Percentiles rank a stretch among this genome's conserved stretches.
phyloP scores from a whole-genome alignment of 1,140 invertebrate genomes.

The Drosophila teissieri region DNA sequence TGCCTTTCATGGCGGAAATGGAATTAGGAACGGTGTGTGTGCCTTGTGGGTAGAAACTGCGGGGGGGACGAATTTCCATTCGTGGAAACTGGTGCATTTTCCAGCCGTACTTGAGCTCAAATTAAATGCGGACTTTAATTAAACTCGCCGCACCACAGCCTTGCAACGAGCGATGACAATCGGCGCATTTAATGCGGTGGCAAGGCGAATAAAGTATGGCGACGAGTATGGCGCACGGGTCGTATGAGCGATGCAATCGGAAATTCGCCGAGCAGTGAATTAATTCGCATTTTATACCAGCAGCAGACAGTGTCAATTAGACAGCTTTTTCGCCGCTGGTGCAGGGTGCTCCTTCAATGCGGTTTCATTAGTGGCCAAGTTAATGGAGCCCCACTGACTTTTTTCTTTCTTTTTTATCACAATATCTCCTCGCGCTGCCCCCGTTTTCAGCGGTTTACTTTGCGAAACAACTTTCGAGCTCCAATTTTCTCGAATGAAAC shows the following conservation, averaged over 20 bases:
- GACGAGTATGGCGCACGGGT: conserved; percentile 6
- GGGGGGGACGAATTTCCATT: no score
- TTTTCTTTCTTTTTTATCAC: not conserved
- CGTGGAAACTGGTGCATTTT: not conserved
- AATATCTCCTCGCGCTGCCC: conserved; percentile 4
- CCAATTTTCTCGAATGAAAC: conserved; percentile 61
- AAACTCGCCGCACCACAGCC: no score
- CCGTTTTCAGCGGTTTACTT: conserved; percentile 61
- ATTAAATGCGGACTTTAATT: not conserved
- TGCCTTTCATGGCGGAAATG: conserved; percentile 2
- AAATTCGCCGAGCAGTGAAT: conserved; percentile 3
- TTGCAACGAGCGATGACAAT: not conserved
- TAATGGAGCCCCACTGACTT: conserved; percentile 51
- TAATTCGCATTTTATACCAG: conserved; percentile 21
- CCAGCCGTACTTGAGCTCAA: not conserved
- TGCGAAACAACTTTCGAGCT: conserved; percentile 62
- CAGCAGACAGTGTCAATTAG: conserved; percentile 40
- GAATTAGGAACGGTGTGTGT: not conserved
- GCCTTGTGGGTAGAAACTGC: not conserved
- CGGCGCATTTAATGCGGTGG: not conserved
- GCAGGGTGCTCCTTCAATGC: conserved; percentile 56
- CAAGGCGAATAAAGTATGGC: not conserved
- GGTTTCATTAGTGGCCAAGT: conserved; percentile 73
- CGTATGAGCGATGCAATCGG: conserved; percentile 31
- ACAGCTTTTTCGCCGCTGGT: conserved; percentile 18